Percentiles rank a stretch among this genome's conserved stretches.
Conservation (phyloP, 1,140 invertebrate genomes). For the Globodera ellingtonae region DNA sequence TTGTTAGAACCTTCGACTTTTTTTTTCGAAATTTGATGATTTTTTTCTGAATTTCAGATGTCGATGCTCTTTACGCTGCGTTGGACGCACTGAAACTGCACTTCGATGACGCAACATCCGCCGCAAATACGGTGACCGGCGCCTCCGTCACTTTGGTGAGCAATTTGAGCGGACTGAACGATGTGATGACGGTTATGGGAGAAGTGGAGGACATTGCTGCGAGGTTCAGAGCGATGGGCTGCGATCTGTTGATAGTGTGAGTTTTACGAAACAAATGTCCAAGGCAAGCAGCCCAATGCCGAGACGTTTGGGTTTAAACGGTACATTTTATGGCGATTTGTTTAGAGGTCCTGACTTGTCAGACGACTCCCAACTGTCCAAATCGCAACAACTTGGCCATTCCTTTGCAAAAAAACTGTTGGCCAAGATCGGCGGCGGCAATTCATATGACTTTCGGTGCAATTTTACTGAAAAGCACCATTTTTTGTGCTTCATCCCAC, state of each 20-base stretch:
- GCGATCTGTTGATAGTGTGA: slow-evolving; percentile 36
- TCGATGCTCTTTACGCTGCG: slow-evolving; percentile 38
- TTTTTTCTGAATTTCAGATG: slow-evolving; percentile 9
- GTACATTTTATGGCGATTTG: neutral
- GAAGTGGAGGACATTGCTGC: slow-evolving; percentile 13
- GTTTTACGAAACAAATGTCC: no score
- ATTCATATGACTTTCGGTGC: no score
- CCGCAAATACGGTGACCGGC: slow-evolving; percentile 11
- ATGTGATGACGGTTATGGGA: neutral
- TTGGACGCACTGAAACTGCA: slow-evolving; percentile 39
- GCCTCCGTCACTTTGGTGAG: slow-evolving; percentile 32
- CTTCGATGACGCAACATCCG: slow-evolving; percentile 10
- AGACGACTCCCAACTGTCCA: neutral
- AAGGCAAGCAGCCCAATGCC: no score
- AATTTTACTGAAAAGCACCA: no score
- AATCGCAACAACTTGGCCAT: slow-evolving; percentile 37
- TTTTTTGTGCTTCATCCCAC: neutral
- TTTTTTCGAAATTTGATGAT: neutral
- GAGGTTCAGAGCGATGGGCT: slow-evolving; percentile 28
- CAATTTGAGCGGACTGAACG: slow-evolving; percentile 33
- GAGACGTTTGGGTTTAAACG: neutral
- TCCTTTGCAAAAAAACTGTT: slow-evolving; percentile 28
- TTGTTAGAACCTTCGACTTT: slow-evolving; percentile 22
- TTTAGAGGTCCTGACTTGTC: slow-evolving; percentile 42
- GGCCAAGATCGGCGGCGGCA: no score